A percentile compares a stretch with the other conserved stretches of the same genome.
These are phyloP conservation scores for Odocoileus hemionus DNA, from an alignment of 2,113 vertebrate species.

Conservation along the genomic window DNA sequence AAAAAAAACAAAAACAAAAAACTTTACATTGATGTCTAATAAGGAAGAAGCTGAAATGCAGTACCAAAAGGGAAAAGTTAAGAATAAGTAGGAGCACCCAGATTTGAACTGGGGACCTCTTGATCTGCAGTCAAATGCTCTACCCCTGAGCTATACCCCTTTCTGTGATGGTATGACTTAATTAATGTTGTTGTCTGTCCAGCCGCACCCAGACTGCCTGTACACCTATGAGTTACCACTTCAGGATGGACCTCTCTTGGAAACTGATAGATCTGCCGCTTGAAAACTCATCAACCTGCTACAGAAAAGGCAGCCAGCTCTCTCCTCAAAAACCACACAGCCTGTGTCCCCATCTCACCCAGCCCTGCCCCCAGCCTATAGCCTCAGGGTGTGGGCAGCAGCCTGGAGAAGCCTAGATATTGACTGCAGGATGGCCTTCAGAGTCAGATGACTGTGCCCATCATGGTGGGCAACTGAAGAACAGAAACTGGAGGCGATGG, in stretches of 20 bases:
- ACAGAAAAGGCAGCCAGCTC: not conserved
- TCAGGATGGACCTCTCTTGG: not conserved
- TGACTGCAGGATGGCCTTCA: not conserved
- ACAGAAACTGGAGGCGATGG: not conserved
- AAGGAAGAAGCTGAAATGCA: not conserved
- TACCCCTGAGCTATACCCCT: constrained; percentile 41
- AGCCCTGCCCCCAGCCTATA: not conserved
- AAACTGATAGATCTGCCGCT: not conserved
- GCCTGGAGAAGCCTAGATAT: not conserved
- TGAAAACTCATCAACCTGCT: not conserved
- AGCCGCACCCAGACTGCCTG: not conserved
- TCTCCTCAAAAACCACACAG: not conserved
- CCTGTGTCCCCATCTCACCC: fast-evolving
- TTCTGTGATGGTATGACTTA: not conserved
- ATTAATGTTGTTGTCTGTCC: not conserved
- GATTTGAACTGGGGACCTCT: constrained; percentile 41
- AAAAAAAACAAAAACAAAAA: not conserved
- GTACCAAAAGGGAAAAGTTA: not conserved
- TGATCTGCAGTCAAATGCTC: constrained; percentile 46
- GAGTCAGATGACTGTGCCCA: not conserved
- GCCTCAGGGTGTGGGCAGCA: not conserved
- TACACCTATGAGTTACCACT: not conserved
- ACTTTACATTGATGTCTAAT: not conserved
- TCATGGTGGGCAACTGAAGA: too few relatives aligned
- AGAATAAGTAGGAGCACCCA: not conserved